Conservation (phyloP, 2,888 invertebrate species). For the Ectobius pallidus region DNA sequence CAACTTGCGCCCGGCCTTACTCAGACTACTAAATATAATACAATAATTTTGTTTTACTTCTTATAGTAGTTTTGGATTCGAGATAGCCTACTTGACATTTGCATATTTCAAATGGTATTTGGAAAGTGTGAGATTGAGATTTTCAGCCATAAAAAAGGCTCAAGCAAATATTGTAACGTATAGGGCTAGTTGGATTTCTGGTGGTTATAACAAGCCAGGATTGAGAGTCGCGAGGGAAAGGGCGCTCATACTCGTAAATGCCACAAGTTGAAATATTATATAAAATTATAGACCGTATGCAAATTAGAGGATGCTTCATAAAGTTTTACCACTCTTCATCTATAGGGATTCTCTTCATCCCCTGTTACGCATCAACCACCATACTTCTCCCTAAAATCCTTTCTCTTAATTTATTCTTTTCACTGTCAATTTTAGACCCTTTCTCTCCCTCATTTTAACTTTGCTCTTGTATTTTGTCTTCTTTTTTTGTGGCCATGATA, state of each 20-base stretch:
- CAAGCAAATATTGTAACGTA: background rate
- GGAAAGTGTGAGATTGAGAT: no score
- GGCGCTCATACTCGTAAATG: background rate
- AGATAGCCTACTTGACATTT: no score
- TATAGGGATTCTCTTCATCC: background rate
- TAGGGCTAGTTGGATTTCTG: background rate
- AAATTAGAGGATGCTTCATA: background rate
- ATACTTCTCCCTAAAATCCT: background rate
- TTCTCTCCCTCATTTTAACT: no score
- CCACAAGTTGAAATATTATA: background rate
- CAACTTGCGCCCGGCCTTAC: no score
- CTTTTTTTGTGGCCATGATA: background rate
- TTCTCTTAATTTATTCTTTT: constrained; percentile 4
- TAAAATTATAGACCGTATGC: background rate
- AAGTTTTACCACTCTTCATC: background rate
- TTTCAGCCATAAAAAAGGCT: no score
- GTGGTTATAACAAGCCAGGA: background rate
- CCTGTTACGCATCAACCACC: background rate
- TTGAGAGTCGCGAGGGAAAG: no score
- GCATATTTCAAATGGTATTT: no score
- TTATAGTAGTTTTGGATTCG: no score
- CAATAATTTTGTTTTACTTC: no score
- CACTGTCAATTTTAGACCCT: background rate
- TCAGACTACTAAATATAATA: no score
- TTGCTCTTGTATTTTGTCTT: no score